These are phyloP conservation scores for Poeciliopsis prolifica DNA, from an alignment of 2,113 vertebrate species.

Conservation along the genomic window DNA sequence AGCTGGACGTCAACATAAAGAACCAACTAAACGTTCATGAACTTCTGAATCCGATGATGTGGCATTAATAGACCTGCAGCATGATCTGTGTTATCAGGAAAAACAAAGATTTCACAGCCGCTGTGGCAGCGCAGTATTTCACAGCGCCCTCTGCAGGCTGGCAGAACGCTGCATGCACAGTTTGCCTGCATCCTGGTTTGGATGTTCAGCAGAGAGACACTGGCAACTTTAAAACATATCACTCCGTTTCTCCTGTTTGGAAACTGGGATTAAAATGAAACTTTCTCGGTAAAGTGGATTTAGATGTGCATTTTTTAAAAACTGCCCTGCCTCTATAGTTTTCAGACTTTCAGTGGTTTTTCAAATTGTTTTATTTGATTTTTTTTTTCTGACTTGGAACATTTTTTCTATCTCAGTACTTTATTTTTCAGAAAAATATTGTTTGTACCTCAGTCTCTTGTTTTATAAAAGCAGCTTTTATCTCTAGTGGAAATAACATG, in stretches of 20 bases:
- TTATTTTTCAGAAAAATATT: too few species aligned
- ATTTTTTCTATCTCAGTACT: neutral
- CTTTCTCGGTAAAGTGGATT: too few species aligned
- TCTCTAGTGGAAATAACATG: neutral
- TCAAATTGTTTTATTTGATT: neutral
- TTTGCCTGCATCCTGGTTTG: neutral
- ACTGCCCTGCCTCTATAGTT: neutral
- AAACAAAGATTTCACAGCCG: too few species aligned
- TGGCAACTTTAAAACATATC: too few species aligned
- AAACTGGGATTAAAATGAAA: too few species aligned
- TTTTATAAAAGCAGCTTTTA: neutral
- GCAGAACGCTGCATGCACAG: neutral
- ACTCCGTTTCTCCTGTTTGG: too few species aligned
- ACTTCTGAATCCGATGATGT: too few species aligned
- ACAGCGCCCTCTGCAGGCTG: neutral
- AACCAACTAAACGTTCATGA: neutral
- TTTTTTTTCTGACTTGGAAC: neutral
- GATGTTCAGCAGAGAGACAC: too few species aligned
- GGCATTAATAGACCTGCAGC: too few species aligned
- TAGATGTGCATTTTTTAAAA: too few species aligned
- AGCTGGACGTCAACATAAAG: slow-evolving; percentile 8
- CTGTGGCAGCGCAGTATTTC: slow-evolving; percentile 4
- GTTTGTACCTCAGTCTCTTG: too few species aligned
- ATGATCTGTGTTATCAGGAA: too few species aligned
- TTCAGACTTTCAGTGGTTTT: neutral